A percentile compares a stretch with the other conserved stretches of the same genome.
Conservation (phyloP, 2,113 vertebrate genomes). For the Dendropsophus ebraccatus region DNA sequence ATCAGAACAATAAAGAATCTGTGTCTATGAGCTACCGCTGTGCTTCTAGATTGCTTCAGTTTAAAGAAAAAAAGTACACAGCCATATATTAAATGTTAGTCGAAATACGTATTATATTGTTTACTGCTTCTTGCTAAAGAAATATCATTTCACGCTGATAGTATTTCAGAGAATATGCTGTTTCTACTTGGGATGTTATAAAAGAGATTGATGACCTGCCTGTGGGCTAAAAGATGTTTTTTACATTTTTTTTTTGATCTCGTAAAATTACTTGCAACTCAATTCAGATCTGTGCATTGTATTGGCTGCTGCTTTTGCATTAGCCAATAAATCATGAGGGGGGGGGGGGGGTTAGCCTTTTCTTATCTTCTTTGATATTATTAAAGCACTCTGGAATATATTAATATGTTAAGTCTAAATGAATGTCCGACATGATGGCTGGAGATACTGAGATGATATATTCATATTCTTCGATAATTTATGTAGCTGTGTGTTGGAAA, state of each 20-base stretch:
- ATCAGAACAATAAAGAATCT: constrained; percentile 9
- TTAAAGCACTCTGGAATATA: constrained; percentile 35
- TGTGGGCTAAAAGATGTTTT: constrained; percentile 41
- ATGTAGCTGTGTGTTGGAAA: constrained; percentile 4
- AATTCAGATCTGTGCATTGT: constrained; percentile 35
- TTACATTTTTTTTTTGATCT: constrained; percentile 37
- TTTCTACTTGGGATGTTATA: constrained; percentile 49
- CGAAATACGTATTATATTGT: constrained; percentile 49
- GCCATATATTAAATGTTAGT: constrained; percentile 54
- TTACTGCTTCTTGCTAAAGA: constrained; percentile 54
- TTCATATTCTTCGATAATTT: background rate
- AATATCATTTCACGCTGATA: constrained; percentile 58
- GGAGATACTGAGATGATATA: constrained; percentile 10
- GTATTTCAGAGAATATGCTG: constrained; percentile 51
- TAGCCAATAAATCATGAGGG: constrained; percentile 28
- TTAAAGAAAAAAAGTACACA: constrained; percentile 43
- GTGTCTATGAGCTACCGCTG: constrained; percentile 8
- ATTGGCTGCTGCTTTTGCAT: constrained; percentile 32
- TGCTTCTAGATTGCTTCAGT: constrained; percentile 43
- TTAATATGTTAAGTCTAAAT: constrained; percentile 27
- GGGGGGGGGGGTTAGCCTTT: background rate
- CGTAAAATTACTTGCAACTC: constrained; percentile 43
- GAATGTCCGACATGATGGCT: constrained; percentile 17
- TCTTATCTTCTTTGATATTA: background rate
- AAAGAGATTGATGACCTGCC: constrained; percentile 55